Evolutionary conservation across 2,113 vertebrate species (phyloP).

Genomic region (Clarias macrocephalus): DNA sequence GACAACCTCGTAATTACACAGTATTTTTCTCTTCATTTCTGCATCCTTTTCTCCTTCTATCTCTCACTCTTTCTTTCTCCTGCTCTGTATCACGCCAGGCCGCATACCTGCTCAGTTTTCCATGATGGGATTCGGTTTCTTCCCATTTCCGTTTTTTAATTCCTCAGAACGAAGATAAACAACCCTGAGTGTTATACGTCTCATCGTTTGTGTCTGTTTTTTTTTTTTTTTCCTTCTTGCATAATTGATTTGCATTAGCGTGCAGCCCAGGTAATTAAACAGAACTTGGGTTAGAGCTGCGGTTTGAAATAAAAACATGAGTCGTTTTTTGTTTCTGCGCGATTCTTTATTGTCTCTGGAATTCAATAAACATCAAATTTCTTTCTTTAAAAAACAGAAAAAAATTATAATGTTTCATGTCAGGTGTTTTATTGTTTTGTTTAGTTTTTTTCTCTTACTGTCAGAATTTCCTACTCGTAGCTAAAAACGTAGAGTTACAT

Average conservation of each 20-base stretch:
- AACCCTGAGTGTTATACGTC: slow-evolving; percentile 60
- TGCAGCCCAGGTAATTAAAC: slow-evolving; percentile 72
- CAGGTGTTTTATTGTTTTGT: too few species aligned
- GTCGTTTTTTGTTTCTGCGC: slow-evolving; percentile 57
- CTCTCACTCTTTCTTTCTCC: slow-evolving; percentile 11
- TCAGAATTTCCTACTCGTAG: too few species aligned
- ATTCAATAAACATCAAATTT: background rate
- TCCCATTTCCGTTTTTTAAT: slow-evolving; percentile 7
- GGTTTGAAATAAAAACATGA: slow-evolving; percentile 75
- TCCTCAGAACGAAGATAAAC: slow-evolving; percentile 40
- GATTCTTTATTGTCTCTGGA: slow-evolving; percentile 61
- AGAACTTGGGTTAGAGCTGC: slow-evolving; percentile 64
- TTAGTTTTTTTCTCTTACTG: too few species aligned
- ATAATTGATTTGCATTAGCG: slow-evolving; percentile 80
- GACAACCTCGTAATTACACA: slow-evolving; percentile 67
- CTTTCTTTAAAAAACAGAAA: background rate
- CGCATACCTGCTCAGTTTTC: slow-evolving; percentile 31
- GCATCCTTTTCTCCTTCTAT: background rate
- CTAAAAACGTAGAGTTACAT: too few species aligned
- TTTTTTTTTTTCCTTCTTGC: slow-evolving; percentile 55
- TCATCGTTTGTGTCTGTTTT: slow-evolving; percentile 74
- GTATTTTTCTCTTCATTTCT: background rate
- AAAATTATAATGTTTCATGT: background rate
- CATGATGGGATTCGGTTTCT: slow-evolving; percentile 34
- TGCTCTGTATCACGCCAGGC: slow-evolving; percentile 14